Base-by-base conservation (phyloP, 2,113 vertebrate species). In the Phoenicopterus ruber region DNA sequence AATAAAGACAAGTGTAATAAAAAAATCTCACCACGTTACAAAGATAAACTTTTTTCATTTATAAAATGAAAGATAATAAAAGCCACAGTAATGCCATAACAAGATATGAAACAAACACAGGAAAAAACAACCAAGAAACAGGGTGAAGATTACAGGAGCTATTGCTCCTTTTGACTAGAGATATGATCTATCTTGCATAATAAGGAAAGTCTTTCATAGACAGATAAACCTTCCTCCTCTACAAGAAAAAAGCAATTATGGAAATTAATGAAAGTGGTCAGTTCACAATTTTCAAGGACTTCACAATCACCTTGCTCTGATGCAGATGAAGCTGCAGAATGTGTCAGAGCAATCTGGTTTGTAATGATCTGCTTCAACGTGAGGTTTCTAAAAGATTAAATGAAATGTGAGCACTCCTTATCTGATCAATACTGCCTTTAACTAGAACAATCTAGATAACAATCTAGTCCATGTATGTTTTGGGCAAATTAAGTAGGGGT, bases 231-330 rank as follows among this genome's bases (percentile, higher is more conserved):
- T 81, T 80, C 44, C 59, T 73, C 54, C 46, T 85, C 59, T 54
- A 42, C 3, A 42, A 66, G 32, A 88, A 91, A 93, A 83, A 76
- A 47, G 42, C 66, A 77, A 70, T 91, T 92, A 85, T 0, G 54
- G 82, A 92, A 92, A 93, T 94, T 67, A 88, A 88, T 62, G 59
- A 20, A 93, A 96, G 59, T 54, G 26, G 65, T 63, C 83, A 88
- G 38, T 66, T 82, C 76, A 40, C 17, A 88, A 18, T 91, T 95
- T 82, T 84, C 86, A 97, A 93, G 83, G 80, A 90, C 90, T 94
- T 84, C 31, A 79, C 49, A 58, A 57, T 90, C 92, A 87, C 58
- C 77, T 91, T 84, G 46, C 34, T 81, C 38, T 31, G 57, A 95
- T 82, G 55, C 31, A 90, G 42, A 82, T 34, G 28, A 84, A 88